Evolutionary conservation across 37 sponge, comb jelly and placozoan species (phyloP), one percentile per base, ranked within the genome.

Genomic region (Theonella swinhoei): DNA sequence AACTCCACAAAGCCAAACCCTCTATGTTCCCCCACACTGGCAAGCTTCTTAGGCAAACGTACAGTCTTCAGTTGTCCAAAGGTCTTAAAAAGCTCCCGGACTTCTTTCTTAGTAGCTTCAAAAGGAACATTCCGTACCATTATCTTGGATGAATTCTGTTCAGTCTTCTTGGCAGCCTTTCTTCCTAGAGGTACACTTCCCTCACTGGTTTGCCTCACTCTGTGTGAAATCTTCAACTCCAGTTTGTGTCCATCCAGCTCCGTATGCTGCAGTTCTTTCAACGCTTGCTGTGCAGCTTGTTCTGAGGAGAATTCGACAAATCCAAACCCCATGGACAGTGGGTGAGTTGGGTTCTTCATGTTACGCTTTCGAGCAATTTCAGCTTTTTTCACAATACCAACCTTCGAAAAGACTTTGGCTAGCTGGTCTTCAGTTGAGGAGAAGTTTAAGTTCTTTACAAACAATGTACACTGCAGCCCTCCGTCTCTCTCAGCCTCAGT

Each of bases 1-100:
- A 74, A 98, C 74, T 98, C 99, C 61, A 98, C 95, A 83, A 98
- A 98, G 0, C 88, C 92, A 83, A 98, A 98, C 3, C 99, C 99
- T 33, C 99, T 75, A 78, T 98, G 99, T 2, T 91, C 88, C 34
- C 96, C 79, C 73, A 86, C 86, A 24, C 60, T 69, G 2, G 70
- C 79, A 67, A 80, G 68, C 68, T 98, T 98, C 81, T 88, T 94
- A 37, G 99, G 99, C 32, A 98, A 68, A 9, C 99, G 91, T 2
- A 98, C 72, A 20, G 85, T 80, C 47, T 96, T 98, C 5, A 98
- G 70, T 47, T 92, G 87, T 28, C 99, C 96, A 88, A 96, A 98
- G 0, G 93, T 82, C 22, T 81, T 80, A 62, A 98, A 96, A 19
- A 98, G 65, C 22, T 95, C 89, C 59, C 42, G 62, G 4, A 98